These are phyloP conservation scores for Platygyra sinensis DNA, from an alignment of 64 coral and sea anemone species.

Conservation along the genomic window DNA sequence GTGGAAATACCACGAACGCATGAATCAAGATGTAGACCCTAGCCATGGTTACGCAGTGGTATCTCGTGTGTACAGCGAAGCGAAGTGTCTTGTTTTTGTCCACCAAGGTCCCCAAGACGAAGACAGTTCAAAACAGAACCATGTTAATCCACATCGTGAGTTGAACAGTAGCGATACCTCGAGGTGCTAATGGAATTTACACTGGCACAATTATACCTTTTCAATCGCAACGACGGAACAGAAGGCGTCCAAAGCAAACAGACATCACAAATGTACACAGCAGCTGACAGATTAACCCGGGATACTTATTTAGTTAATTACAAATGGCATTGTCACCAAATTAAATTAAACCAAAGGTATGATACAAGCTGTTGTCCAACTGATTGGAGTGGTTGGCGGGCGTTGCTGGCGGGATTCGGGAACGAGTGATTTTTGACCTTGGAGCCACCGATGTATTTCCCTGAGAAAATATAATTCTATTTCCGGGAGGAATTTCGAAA, in stretches of 20 bases:
- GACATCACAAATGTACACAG: neutral
- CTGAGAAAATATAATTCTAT: no score
- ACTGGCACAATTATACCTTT: conserved; percentile 14
- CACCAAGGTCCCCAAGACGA: neutral
- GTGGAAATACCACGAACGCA: neutral
- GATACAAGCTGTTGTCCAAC: neutral
- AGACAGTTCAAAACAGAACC: neutral
- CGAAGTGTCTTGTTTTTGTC: neutral
- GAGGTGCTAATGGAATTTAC: conserved; percentile 34
- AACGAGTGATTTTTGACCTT: no score
- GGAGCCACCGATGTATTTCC: no score
- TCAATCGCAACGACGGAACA: neutral
- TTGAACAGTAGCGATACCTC: neutral
- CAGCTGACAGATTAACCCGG: neutral
- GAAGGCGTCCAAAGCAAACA: conserved; percentile 3
- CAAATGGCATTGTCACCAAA: conserved; percentile 39
- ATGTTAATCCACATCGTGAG: neutral
- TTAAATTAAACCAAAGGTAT: neutral
- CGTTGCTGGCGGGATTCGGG: no score
- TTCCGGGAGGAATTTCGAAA: no score
- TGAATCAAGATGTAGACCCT: neutral
- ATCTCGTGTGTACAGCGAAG: neutral
- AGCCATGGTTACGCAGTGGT: neutral
- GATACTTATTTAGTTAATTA: conserved; percentile 74
- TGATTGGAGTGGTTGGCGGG: no score